Conservation (phyloP, 1,140 invertebrate species). For the Asobara japonica region DNA sequence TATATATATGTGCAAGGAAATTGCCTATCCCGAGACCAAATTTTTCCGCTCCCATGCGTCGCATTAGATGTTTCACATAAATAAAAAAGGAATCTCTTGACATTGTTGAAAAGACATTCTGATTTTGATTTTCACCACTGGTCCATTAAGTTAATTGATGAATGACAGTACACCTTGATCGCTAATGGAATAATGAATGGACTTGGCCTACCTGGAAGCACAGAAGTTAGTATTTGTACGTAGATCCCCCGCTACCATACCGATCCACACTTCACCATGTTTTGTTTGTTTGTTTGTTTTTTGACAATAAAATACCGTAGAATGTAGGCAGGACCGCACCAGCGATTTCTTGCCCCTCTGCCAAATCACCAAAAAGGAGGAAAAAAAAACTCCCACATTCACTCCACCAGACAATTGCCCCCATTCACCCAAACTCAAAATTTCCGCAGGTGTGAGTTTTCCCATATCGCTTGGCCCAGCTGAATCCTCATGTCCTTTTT, state of each 20-base stretch:
- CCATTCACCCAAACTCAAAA: conserved; percentile 6
- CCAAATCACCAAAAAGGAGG: conserved; percentile 61
- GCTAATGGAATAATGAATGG: conserved; percentile 63
- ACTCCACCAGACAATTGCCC: conserved; percentile 28
- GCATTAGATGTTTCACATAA: too few species aligned
- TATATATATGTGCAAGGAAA: too few species aligned
- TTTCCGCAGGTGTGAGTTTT: not conserved
- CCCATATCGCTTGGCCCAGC: not conserved
- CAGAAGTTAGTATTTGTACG: conserved; percentile 68
- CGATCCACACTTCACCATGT: conserved; percentile 67
- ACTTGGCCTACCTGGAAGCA: conserved; percentile 69
- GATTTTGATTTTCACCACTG: too few species aligned
- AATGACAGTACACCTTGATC: conserved; percentile 20
- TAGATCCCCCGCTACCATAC: conserved; percentile 66
- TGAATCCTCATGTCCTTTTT: conserved; percentile 8
- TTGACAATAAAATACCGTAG: conserved; percentile 33
- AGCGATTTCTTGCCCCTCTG: conserved; percentile 56
- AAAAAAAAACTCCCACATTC: conserved; percentile 28
- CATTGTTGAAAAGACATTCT: too few species aligned
- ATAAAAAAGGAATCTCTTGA: too few species aligned
- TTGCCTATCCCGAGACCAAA: too few species aligned
- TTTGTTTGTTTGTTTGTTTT: conserved; percentile 26
- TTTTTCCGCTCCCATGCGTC: too few species aligned
- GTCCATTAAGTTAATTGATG: not conserved
- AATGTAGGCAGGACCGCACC: conserved; percentile 60